phyloP scores from a whole-genome alignment of 35 echinoderm and acorn worm genomes.

The Stichopus chloronotus region DNA sequence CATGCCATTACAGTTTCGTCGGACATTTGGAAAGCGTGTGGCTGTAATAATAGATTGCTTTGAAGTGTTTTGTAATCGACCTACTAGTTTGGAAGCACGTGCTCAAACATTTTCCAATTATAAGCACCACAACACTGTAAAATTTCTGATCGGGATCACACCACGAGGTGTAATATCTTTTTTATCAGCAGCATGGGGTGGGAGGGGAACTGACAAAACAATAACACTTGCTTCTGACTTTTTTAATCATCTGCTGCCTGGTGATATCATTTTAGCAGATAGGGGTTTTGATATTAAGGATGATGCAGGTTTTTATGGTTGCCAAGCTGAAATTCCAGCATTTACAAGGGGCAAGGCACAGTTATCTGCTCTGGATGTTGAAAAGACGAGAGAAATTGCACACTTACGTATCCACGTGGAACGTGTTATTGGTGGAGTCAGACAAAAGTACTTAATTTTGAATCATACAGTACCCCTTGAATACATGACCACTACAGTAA shows the following conservation, averaged over 20 bases:
- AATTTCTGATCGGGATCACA: conserved; percentile 76
- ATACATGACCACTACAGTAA: too few relatives aligned
- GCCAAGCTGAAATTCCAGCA: conserved; percentile 51
- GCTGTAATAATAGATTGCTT: conserved; percentile 74
- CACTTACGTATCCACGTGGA: too few relatives aligned
- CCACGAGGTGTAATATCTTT: conserved; percentile 65
- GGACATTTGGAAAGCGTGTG: conserved; percentile 54
- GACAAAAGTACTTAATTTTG: too few relatives aligned
- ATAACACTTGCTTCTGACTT: conserved; percentile 56
- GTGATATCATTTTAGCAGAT: conserved; percentile 60
- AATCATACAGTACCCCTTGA: too few relatives aligned
- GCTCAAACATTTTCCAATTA: conserved; percentile 66
- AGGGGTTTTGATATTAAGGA: conserved; percentile 66
- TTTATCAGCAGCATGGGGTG: conserved; percentile 70
- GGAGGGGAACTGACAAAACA: conserved; percentile 66
- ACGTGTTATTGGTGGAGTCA: too few relatives aligned
- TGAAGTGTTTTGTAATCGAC: conserved; percentile 71
- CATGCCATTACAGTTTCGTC: conserved; percentile 60
- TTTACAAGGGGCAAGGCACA: conserved; percentile 70
- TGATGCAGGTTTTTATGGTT: conserved; percentile 51
- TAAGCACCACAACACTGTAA: conserved; percentile 74
- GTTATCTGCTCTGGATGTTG: conserved; percentile 48
- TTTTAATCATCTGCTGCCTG: conserved; percentile 47
- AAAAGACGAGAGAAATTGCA: too few relatives aligned
- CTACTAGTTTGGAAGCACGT: conserved; percentile 53